A percentile compares a stretch with the other conserved stretches of the same genome.
phyloP scores from a whole-genome alignment of 2,888 invertebrate genomes.

The Callimorpha dominula region DNA sequence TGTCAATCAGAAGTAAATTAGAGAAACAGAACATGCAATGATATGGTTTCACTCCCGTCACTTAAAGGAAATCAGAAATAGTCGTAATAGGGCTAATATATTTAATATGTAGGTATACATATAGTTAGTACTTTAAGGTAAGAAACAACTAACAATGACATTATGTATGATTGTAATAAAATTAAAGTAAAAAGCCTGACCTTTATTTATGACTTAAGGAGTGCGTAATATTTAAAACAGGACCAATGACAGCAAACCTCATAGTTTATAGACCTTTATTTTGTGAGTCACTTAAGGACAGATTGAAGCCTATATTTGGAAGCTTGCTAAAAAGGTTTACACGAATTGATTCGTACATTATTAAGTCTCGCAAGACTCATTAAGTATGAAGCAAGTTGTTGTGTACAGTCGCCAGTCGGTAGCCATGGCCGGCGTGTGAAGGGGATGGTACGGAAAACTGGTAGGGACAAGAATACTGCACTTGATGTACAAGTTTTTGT shows the following conservation, averaged over 20 bases:
- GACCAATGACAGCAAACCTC: neutral
- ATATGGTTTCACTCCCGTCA: too few species aligned
- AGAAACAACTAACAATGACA: neutral
- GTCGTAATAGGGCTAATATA: neutral
- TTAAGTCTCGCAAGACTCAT: conserved; percentile 36
- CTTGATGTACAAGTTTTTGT: conserved; percentile 36
- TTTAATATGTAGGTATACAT: neutral
- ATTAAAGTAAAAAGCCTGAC: neutral
- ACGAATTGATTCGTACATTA: conserved; percentile 33
- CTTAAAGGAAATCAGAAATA: neutral
- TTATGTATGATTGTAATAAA: neutral
- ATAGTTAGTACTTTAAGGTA: neutral
- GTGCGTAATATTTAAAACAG: neutral
- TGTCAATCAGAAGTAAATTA: neutral
- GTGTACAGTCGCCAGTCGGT: conserved; percentile 7
- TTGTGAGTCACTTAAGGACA: conserved; percentile 31
- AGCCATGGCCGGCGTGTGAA: conserved; percentile 42
- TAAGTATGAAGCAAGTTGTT: conserved; percentile 32
- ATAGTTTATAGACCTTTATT: conserved; percentile 25
- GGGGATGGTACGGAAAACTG: conserved; percentile 37
- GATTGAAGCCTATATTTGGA: conserved; percentile 34
- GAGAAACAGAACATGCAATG: neutral
- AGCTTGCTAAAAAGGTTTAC: conserved; percentile 28
- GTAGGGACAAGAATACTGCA: conserved; percentile 33
- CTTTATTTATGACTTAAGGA: neutral